Conservation (phyloP, 1,140 invertebrate genomes). For the Delia radicum region DNA sequence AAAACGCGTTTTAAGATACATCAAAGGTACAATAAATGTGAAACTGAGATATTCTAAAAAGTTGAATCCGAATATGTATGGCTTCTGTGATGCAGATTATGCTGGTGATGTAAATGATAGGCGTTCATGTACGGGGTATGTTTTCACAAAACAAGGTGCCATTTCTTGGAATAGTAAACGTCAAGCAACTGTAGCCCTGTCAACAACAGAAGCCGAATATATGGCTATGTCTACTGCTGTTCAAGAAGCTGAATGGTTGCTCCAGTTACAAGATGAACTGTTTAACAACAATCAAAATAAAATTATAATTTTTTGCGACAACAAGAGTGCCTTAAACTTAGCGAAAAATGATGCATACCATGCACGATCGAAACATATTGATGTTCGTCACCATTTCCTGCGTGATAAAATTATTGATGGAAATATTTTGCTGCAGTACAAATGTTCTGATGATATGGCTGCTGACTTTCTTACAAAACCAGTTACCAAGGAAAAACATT, state of each 20-base stretch:
- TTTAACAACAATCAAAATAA: neutral
- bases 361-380: conserved; percentile 9
- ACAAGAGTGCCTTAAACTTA: neutral
- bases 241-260: neutral
- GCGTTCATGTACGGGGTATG: conserved; percentile 9
- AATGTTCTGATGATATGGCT: neutral
- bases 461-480: neutral
- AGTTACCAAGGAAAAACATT: neutral
- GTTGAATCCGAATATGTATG: neutral
- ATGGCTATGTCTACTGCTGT: conserved; percentile 19
- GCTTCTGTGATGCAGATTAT: conserved; percentile 18
- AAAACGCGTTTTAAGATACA: conserved; percentile 17
- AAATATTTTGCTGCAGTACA: no score
- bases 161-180: conserved; percentile 19
- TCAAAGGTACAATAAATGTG: conserved; percentile 25
- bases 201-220: conserved; percentile 28
- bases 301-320: neutral
- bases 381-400: conserved; percentile 25
- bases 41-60: neutral
- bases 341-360: neutral
- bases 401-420: conserved; percentile 28
- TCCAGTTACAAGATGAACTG: neutral
- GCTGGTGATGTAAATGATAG: conserved; percentile 7
- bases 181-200: conserved; percentile 25
- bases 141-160: conserved; percentile 12